Evolutionary conservation across 2,113 vertebrate species (phyloP).

Genomic region (Pomatorhinus ruficollis): DNA sequence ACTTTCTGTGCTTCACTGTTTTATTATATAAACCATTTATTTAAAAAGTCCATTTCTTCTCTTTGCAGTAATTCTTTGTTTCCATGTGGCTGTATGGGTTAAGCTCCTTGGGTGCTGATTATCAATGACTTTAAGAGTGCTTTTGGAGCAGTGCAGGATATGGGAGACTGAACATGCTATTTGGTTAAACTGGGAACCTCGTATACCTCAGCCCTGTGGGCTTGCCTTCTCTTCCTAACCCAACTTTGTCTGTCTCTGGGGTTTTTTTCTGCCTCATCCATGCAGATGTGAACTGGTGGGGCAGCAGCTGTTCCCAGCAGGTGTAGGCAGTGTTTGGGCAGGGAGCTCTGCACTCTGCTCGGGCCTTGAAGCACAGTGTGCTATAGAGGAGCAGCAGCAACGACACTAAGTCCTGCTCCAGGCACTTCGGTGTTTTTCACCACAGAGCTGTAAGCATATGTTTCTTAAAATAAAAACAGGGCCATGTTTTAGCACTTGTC

Average conservation of each 20-base stretch:
- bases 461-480: neutral
- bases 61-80: neutral
- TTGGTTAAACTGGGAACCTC: neutral
- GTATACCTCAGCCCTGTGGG: neutral
- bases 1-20: neutral
- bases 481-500: neutral
- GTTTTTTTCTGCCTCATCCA: fast-evolving
- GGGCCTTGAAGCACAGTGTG: neutral
- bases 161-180: neutral
- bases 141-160: neutral
- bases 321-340: neutral
- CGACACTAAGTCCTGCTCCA: neutral
- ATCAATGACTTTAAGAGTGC: neutral
- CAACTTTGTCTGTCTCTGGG: fast-evolving
- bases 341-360: neutral
- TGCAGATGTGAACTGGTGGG: neutral
- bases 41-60: neutral
- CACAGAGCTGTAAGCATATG: neutral
- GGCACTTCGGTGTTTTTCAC: neutral
- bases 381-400: neutral
- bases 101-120: neutral
- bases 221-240: neutral
- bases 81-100: neutral
- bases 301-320: fast-evolving
- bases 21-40: neutral